These are phyloP conservation scores for Beris chalybata DNA, from an alignment of 2,888 invertebrate genomes.

Conservation along the genomic window DNA sequence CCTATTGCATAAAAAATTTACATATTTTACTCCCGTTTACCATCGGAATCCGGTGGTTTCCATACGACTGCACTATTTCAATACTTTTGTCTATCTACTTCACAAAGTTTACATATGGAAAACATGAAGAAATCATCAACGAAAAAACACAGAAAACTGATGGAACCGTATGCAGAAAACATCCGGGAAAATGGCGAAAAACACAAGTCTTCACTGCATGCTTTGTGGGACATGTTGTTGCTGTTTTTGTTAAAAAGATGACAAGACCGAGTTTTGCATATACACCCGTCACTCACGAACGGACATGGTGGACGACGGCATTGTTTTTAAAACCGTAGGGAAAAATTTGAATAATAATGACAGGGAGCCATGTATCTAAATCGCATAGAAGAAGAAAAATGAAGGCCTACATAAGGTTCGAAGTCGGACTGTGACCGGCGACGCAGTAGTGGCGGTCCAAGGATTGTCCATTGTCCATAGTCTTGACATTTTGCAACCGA, in stretches of 20 bases:
- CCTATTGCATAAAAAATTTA: too few species aligned
- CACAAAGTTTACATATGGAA: too few species aligned
- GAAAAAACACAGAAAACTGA: too few species aligned
- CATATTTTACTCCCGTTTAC: too few species aligned
- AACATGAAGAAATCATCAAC: too few species aligned
- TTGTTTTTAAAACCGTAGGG: slow-evolving; percentile 17
- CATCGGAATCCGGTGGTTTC: too few species aligned
- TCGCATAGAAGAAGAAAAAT: slow-evolving; percentile 24
- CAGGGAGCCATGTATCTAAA: slow-evolving; percentile 40
- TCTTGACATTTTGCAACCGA: slow-evolving; percentile 15
- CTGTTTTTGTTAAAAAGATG: slow-evolving; percentile 19
- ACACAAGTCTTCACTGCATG: too few species aligned
- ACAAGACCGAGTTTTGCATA: slow-evolving; percentile 36
- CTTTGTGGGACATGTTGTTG: too few species aligned
- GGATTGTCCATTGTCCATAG: slow-evolving; percentile 26
- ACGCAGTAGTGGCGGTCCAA: slow-evolving; percentile 24
- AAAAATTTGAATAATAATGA: slow-evolving; percentile 42
- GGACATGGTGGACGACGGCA: slow-evolving; percentile 9
- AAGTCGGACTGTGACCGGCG: slow-evolving; percentile 1
- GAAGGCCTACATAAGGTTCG: slow-evolving; percentile 13
- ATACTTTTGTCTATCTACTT: too few species aligned
- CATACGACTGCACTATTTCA: too few species aligned
- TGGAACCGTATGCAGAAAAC: too few species aligned
- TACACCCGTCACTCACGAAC: slow-evolving; percentile 36
- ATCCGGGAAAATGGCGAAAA: too few species aligned